Conservation (phyloP, 2,888 invertebrate species). For the Gibbula magus region DNA sequence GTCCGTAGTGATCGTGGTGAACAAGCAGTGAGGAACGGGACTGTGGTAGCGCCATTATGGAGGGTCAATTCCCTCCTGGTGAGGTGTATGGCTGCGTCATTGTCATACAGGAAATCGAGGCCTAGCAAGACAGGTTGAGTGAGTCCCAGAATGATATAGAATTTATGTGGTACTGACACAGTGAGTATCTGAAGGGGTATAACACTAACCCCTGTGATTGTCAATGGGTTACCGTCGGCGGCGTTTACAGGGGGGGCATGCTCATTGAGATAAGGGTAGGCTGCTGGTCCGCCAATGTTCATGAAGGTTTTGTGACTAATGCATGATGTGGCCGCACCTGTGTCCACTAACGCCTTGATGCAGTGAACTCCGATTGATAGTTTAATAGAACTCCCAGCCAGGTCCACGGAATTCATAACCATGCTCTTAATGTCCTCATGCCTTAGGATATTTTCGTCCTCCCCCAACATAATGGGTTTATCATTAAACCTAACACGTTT, state of each 20-base stretch:
- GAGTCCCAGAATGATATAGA: constrained; percentile 19
- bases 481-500: too few species aligned
- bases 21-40: neutral
- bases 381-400: too few species aligned
- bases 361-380: too few species aligned
- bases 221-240: constrained; percentile 16
- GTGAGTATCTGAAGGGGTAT: neutral
- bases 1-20: neutral
- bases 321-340: too few species aligned
- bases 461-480: too few species aligned
- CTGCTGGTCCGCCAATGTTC: neutral
- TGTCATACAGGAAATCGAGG: constrained; percentile 39
- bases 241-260: neutral
- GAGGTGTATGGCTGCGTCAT: constrained; percentile 35
- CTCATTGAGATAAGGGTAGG: neutral
- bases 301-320: too few species aligned
- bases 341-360: too few species aligned
- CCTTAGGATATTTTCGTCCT: too few species aligned
- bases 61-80: constrained; percentile 20
- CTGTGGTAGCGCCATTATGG: neutral
- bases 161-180: neutral
- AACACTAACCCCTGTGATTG: constrained; percentile 20
- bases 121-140: constrained; percentile 30
- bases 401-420: too few species aligned
- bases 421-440: too few species aligned